phyloP scores from a whole-genome alignment of 2,797 vertebrate genomes.

The Spondyliosoma cantharus region DNA sequence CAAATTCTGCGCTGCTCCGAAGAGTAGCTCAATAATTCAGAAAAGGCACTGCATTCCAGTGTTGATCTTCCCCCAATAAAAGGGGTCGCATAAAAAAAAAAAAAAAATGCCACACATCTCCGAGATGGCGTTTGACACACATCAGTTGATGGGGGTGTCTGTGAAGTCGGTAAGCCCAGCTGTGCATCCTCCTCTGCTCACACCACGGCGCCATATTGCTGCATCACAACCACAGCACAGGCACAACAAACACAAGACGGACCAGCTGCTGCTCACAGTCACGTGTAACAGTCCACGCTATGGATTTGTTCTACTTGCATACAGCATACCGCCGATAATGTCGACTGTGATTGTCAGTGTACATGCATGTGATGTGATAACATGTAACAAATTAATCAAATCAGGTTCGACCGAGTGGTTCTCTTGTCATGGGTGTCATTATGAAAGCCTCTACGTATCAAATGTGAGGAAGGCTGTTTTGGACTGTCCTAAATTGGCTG shows the following conservation, averaged over 20 bases:
- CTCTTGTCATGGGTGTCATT: not conserved
- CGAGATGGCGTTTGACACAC: slow-evolving; percentile 16
- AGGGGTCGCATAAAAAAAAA: not conserved
- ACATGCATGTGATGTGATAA: not conserved
- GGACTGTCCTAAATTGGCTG: not conserved
- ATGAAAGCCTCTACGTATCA: slow-evolving; percentile 6
- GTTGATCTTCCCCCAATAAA: not conserved
- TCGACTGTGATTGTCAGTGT: not conserved
- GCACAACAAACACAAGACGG: slow-evolving; percentile 54
- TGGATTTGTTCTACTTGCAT: slow-evolving; percentile 2
- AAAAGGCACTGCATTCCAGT: not conserved
- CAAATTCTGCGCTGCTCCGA: not conserved
- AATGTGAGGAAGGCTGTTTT: slow-evolving; percentile 1
- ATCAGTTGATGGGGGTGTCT: slow-evolving; percentile 30
- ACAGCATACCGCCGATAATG: slow-evolving; percentile 8
- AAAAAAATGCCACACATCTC: not conserved
- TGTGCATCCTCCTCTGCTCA: slow-evolving; percentile 61
- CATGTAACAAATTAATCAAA: slow-evolving; percentile 15
- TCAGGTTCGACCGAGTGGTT: not conserved
- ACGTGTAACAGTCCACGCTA: not conserved
- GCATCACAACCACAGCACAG: slow-evolving; percentile 22
- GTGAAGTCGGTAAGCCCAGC: slow-evolving; percentile 68
- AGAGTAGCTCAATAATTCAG: not conserved
- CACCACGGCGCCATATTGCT: slow-evolving; percentile 55
- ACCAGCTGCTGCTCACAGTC: slow-evolving; percentile 39